Conservation (phyloP, 1,140 invertebrate species). For the Homalodisca vitripennis region DNA sequence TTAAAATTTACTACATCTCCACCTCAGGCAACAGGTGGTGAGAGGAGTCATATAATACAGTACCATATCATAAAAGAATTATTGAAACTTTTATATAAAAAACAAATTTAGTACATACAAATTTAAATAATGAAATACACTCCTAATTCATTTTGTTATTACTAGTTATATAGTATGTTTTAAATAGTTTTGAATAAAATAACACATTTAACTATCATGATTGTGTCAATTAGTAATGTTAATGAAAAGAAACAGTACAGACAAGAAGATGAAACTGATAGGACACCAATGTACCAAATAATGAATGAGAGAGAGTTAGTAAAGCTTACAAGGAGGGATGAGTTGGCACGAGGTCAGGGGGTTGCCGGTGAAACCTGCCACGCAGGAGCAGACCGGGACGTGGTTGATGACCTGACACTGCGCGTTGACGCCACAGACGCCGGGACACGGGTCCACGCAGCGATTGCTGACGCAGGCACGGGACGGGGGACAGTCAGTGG, state of each 20-base stretch:
- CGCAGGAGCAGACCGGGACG: slow-evolving; percentile 64
- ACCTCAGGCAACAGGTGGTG: too few relatives aligned
- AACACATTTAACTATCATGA: not conserved
- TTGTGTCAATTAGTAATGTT: not conserved
- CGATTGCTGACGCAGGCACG: slow-evolving; percentile 71
- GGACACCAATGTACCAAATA: too few relatives aligned
- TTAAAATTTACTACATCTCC: too few relatives aligned
- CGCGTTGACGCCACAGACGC: slow-evolving; percentile 65
- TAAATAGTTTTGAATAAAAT: too few relatives aligned
- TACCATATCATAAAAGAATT: too few relatives aligned
- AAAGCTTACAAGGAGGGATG: slow-evolving; percentile 42
- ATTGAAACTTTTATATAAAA: too few relatives aligned
- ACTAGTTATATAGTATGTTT: too few relatives aligned
- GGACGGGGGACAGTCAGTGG: slow-evolving; percentile 63
- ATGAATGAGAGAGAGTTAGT: too few relatives aligned
- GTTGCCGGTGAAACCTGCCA: slow-evolving; percentile 57
- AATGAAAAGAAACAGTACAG: not conserved
- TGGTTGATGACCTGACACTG: slow-evolving; percentile 65
- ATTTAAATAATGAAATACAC: too few relatives aligned
- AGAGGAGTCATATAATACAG: too few relatives aligned
- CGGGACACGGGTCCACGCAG: slow-evolving; percentile 71
- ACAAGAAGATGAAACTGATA: slow-evolving; percentile 11
- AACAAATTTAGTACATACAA: too few relatives aligned
- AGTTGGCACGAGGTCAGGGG: slow-evolving; percentile 56
- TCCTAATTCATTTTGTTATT: too few relatives aligned